Evolutionary conservation across 2,888 invertebrate genomes (phyloP).

Genomic region (Pseudococcus jackbeardsleyi): DNA sequence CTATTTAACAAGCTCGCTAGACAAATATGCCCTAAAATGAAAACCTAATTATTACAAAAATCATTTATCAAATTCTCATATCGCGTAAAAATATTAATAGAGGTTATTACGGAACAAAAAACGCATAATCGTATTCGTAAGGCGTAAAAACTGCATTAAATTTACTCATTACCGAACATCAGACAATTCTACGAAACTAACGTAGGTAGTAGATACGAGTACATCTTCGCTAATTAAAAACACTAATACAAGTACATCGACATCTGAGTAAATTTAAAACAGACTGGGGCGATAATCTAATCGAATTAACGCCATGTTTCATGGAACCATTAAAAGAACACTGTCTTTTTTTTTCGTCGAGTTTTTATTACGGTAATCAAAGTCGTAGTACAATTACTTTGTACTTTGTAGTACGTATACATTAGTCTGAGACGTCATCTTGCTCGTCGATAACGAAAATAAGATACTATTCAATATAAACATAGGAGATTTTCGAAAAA

Average conservation of each 20-base stretch:
- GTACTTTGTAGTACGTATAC: constrained; percentile 13
- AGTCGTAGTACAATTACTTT: neutral
- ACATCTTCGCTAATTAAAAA: constrained; percentile 24
- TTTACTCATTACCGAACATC: constrained; percentile 9
- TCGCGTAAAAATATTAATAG: constrained; percentile 12
- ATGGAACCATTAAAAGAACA: neutral
- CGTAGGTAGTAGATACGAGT: neutral
- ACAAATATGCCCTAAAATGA: constrained; percentile 8
- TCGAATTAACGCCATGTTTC: constrained; percentile 23
- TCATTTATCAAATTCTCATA: constrained; percentile 26
- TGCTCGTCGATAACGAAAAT: neutral
- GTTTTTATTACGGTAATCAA: constrained; percentile 1
- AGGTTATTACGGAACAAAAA: neutral
- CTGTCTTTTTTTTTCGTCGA: neutral
- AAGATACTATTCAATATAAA: neutral
- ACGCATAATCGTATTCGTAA: neutral
- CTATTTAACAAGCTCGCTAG: neutral
- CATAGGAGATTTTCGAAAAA: neutral
- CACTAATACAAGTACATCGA: neutral
- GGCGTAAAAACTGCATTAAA: constrained; percentile 25
- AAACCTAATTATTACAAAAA: neutral
- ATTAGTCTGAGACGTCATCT: neutral
- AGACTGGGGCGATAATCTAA: constrained; percentile 2
- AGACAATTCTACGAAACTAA: neutral
- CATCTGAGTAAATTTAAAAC: constrained; percentile 6